Evolutionary conservation across 35 echinoderm and acorn worm species (phyloP), one percentile per base, ranked within the genome.

Genomic region (Holothuria glaberrima): DNA sequence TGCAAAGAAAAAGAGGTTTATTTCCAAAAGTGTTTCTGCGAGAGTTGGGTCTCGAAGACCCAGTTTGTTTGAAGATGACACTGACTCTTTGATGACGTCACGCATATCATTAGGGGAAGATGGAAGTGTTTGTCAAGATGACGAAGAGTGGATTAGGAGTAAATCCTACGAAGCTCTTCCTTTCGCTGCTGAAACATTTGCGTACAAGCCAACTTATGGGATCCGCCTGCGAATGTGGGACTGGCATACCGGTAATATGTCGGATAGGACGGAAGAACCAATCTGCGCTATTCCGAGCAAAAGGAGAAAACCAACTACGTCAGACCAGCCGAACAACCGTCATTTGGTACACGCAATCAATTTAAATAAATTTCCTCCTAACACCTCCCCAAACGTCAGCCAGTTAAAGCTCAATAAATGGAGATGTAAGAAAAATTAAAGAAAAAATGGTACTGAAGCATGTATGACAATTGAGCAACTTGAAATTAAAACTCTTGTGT

Each of bases 371-470:
- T 75, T 38, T 75, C 71, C 71, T 41, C 71, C 44, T 12, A 41
- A 75, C 44, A 31, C 71, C 22, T 75, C 71, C 34, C 71, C 71
- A 38, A 38, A 75, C 12, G 22, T 75, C 32, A 30, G 21, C 10
- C 32, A 41, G 12, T 21, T 38, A 38, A 75, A 32, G 41, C 32
- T 75, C 18, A 75, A 75, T 41, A 75, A 75, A 75, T 75, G 71
- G 71, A 31, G 71, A 45, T 21, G 5, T 19, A 75, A 75, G 6
- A 41, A 22, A 21, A 17, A 17, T 48, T 34, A 32, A n/a, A 75
- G n/a, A n/a, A n/a, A n/a, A n/a, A n/a, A n/a, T n/a, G n/a, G n/a
- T n/a, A n/a, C n/a, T n/a, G n/a, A n/a, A n/a, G n/a, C n/a, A n/a
- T n/a, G n/a, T n/a, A n/a, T n/a, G n/a, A n/a, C n/a, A n/a, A n/a